Evolutionary conservation across 2,888 invertebrate genomes (phyloP).

Genomic region (Aradus depressus): DNA sequence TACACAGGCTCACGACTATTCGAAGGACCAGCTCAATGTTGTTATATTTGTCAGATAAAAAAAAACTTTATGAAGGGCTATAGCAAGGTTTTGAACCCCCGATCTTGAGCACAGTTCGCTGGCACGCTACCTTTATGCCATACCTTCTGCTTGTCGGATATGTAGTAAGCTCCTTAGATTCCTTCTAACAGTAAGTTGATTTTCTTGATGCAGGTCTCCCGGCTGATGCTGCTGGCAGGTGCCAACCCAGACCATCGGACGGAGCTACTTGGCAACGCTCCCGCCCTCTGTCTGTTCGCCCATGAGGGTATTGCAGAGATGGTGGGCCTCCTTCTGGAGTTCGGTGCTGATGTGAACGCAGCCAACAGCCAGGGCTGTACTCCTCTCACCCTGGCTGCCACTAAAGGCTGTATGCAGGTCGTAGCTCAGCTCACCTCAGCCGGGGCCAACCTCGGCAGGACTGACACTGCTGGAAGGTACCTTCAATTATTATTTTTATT

Average conservation of each 20-base stretch:
- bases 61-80: no score
- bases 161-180: no score
- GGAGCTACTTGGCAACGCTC: constrained; percentile 67
- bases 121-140: no score
- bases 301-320: constrained; percentile 86
- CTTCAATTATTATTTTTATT: background rate
- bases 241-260: constrained; percentile 78
- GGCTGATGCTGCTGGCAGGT: constrained; percentile 76
- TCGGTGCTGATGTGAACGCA: constrained; percentile 77
- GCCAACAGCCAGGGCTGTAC: constrained; percentile 81
- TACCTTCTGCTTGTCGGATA: no score
- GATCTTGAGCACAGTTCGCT: no score
- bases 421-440: constrained; percentile 56
- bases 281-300: constrained; percentile 77
- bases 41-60: no score
- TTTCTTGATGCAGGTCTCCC: constrained; percentile 51
- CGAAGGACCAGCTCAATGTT: no score
- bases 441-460: constrained; percentile 61
- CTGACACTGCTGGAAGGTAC: constrained; percentile 62
- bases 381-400: constrained; percentile 75
- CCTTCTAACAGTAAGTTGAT: constrained; percentile 4
- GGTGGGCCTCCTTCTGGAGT: constrained; percentile 81
- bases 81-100: no score
- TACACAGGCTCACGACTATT: no score
- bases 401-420: constrained; percentile 78